phyloP scores from a whole-genome alignment of 1,140 invertebrate genomes.

The Drosophila busckii region DNA sequence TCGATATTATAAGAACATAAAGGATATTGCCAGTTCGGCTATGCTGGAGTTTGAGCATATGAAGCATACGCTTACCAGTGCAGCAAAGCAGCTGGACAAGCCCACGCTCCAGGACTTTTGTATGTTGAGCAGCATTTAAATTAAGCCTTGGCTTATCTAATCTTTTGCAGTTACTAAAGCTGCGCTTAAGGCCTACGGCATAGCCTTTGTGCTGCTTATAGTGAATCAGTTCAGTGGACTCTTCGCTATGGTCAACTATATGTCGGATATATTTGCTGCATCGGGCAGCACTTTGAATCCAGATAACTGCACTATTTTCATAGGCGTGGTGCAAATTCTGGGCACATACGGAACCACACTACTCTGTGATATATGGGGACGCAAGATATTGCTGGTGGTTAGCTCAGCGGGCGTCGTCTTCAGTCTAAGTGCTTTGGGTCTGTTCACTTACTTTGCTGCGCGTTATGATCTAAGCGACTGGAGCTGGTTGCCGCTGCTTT shows the following conservation, averaged over 20 bases:
- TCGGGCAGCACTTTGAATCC: slow-evolving; percentile 81
- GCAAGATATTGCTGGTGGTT: slow-evolving; percentile 43
- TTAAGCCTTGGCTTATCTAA: not conserved
- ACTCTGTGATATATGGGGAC: slow-evolving; percentile 53
- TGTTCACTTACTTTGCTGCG: slow-evolving; percentile 41
- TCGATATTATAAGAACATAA: slow-evolving; percentile 59
- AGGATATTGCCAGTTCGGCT: slow-evolving; percentile 16
- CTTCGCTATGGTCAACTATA: slow-evolving; percentile 60
- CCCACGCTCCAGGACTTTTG: slow-evolving; percentile 46
- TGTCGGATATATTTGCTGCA: slow-evolving; percentile 82
- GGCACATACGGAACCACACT: slow-evolving; percentile 49
- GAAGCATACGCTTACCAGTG: slow-evolving; percentile 31
- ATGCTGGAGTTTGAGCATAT: slow-evolving; percentile 49
- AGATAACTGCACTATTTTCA: slow-evolving; percentile 80
- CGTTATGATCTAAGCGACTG: slow-evolving; percentile 38
- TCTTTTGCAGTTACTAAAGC: slow-evolving; percentile 16
- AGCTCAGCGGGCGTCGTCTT: slow-evolving; percentile 46
- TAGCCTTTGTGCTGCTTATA: slow-evolving; percentile 38
- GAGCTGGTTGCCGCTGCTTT: slow-evolving; percentile 57
- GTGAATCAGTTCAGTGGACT: slow-evolving; percentile 54
- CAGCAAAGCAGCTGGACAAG: slow-evolving; percentile 11
- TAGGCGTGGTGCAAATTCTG: slow-evolving; percentile 80
- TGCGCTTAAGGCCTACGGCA: slow-evolving; percentile 32
- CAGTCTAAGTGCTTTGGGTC: slow-evolving; percentile 33
- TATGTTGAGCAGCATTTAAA: slow-evolving; percentile 6